These are phyloP conservation scores for Eustalomyia histrio DNA, from an alignment of 2,888 invertebrate genomes.

Conservation along the genomic window DNA sequence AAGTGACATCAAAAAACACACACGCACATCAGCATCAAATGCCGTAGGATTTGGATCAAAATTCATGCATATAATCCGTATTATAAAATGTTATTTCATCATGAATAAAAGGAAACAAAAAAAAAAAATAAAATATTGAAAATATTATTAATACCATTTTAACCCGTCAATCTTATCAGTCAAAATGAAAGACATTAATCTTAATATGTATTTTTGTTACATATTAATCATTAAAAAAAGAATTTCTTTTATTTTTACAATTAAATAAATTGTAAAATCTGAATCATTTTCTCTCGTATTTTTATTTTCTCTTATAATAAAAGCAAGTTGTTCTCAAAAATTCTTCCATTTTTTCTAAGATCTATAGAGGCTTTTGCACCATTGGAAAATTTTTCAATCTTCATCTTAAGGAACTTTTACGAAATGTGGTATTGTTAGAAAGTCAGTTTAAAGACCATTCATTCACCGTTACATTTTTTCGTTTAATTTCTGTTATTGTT, in stretches of 20 bases:
- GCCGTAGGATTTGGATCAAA: slow-evolving; percentile 46
- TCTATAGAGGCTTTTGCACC: too few relatives aligned
- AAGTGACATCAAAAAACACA: slow-evolving; percentile 6
- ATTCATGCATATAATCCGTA: slow-evolving; percentile 39
- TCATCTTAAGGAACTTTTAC: too few relatives aligned
- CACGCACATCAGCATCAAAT: slow-evolving; percentile 2
- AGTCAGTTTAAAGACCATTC: too few relatives aligned
- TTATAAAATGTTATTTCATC: slow-evolving; percentile 17
- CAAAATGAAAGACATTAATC: slow-evolving; percentile 32
- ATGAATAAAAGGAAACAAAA: neutral
- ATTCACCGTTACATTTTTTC: too few relatives aligned
- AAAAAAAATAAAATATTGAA: slow-evolving; percentile 33
- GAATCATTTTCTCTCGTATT: too few relatives aligned
- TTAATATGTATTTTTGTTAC: slow-evolving; percentile 1
- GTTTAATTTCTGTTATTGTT: too few relatives aligned
- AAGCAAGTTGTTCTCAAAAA: too few relatives aligned
- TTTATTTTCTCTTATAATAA: too few relatives aligned
- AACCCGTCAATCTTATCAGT: slow-evolving; percentile 57
- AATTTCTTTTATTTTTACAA: neutral
- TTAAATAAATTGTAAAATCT: too few relatives aligned
- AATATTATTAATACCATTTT: slow-evolving; percentile 39
- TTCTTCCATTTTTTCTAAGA: too few relatives aligned
- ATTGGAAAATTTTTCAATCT: too few relatives aligned
- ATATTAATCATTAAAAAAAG: neutral
- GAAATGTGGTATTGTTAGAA: too few relatives aligned